phyloP scores from a whole-genome alignment of 2,113 vertebrate genomes.

The Brachyhypopomus gauderio region DNA sequence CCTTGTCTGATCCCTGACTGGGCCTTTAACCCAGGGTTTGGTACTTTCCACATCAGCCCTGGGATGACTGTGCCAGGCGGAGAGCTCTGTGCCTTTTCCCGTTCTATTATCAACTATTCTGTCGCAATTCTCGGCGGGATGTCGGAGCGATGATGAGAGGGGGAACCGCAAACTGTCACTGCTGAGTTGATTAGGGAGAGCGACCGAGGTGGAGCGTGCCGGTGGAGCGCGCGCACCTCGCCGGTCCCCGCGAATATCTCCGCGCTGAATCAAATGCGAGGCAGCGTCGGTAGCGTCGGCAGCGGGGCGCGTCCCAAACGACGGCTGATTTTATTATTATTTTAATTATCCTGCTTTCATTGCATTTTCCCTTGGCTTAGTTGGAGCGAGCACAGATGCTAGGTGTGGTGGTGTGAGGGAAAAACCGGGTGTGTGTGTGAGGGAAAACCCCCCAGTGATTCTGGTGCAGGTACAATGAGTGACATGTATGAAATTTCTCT shows the following conservation, averaged over 20 bases:
- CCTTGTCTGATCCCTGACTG: not conserved
- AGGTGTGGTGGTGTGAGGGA: constrained; percentile 54
- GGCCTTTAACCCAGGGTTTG: not conserved
- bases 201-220: constrained; percentile 60
- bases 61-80: constrained; percentile 11
- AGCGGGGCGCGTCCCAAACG: constrained; percentile 58
- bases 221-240: constrained; percentile 59
- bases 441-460: constrained; percentile 73
- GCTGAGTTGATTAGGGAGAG: constrained; percentile 63
- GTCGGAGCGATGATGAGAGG: constrained; percentile 57
- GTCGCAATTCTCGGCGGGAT: constrained; percentile 52
- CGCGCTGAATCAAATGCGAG: constrained; percentile 58
- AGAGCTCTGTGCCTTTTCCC: constrained; percentile 16
- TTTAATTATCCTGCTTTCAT: constrained; percentile 67
- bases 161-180: constrained; percentile 61
- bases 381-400: constrained; percentile 43
- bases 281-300: constrained; percentile 41
- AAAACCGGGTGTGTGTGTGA: constrained; percentile 53
- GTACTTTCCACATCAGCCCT: constrained; percentile 27
- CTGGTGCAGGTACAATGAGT: constrained; percentile 72
- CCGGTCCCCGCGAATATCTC: constrained; percentile 64
- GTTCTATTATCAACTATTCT: constrained; percentile 62
- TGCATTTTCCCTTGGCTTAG: constrained; percentile 61
- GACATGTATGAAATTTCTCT: constrained; percentile 71
- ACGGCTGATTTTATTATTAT: constrained; percentile 63